Percentiles rank a stretch among this genome's conserved stretches.
phyloP scores from a whole-genome alignment of 2,888 invertebrate species.

The Aplocera efformata region DNA sequence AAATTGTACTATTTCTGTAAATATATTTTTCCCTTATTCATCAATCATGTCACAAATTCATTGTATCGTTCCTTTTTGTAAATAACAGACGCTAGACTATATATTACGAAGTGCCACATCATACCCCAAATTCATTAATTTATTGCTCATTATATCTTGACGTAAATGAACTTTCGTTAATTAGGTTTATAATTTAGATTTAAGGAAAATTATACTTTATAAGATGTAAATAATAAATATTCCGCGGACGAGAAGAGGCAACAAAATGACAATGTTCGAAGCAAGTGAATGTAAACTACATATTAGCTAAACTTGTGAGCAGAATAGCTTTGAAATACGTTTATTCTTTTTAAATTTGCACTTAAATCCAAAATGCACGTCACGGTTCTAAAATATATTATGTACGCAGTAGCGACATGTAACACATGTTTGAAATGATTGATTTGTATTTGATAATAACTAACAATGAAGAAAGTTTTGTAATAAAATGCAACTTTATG shows the following conservation, averaged over 20 bases:
- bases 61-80: slow-evolving; percentile 44
- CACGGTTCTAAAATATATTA: slow-evolving; percentile 13
- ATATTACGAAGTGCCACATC: slow-evolving; percentile 59
- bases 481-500: slow-evolving; percentile 22
- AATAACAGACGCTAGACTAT: slow-evolving; percentile 49
- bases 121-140: slow-evolving; percentile 74
- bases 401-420: slow-evolving; percentile 16
- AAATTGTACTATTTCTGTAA: slow-evolving; percentile 59
- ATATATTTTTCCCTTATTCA: slow-evolving; percentile 46
- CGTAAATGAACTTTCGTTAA: slow-evolving; percentile 65
- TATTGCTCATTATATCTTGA: slow-evolving; percentile 69
- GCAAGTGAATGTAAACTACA: slow-evolving; percentile 30
- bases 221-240: slow-evolving; percentile 72
- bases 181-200: slow-evolving; percentile 66
- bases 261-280: slow-evolving; percentile 36
- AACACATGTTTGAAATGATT: slow-evolving; percentile 1
- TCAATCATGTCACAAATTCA: slow-evolving; percentile 40
- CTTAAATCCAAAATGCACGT: slow-evolving; percentile 1
- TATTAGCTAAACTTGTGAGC: slow-evolving; percentile 15
- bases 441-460: slow-evolving; percentile 6
- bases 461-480: slow-evolving; percentile 18
- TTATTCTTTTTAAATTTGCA: slow-evolving; percentile 10
- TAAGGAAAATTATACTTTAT: slow-evolving; percentile 51
- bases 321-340: slow-evolving; percentile 20
- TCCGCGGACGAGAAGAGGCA: slow-evolving; percentile 34